phyloP scores from a whole-genome alignment of 2,113 vertebrate genomes.

The Sterrhoptilus dennistouni region DNA sequence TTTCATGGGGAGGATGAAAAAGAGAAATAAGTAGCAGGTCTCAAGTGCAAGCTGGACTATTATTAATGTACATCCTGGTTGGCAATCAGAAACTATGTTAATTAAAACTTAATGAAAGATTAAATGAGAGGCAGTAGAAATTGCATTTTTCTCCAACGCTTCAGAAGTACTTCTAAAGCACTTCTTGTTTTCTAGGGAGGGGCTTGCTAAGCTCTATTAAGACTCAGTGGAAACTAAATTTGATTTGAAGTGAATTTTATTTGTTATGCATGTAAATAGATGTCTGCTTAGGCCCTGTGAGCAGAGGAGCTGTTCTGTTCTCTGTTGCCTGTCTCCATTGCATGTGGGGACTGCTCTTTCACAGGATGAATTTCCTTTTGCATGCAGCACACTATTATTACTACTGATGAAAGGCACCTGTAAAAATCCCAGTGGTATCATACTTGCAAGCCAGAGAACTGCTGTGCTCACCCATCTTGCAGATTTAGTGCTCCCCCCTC shows the following conservation, averaged over 20 bases:
- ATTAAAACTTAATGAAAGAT: neutral
- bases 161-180: neutral
- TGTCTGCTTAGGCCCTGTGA: neutral
- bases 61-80: neutral
- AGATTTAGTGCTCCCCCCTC: neutral
- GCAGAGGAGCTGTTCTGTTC: neutral
- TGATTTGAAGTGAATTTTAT: neutral
- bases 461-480: neutral
- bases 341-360: accelerated
- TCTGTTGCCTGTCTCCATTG: neutral
- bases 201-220: neutral
- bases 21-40: neutral
- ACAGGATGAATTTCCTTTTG: neutral
- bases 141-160: neutral
- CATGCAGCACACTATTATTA: neutral
- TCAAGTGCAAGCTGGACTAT: neutral
- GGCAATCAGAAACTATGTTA: neutral
- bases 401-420: neutral
- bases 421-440: neutral
- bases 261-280: neutral
- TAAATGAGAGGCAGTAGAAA: neutral
- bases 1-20: neutral
- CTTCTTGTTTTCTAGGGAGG: neutral
- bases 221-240: neutral
- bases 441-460: neutral